Base-by-base conservation (phyloP, 2,113 vertebrate species). In the Dromaius novaehollandiae region DNA sequence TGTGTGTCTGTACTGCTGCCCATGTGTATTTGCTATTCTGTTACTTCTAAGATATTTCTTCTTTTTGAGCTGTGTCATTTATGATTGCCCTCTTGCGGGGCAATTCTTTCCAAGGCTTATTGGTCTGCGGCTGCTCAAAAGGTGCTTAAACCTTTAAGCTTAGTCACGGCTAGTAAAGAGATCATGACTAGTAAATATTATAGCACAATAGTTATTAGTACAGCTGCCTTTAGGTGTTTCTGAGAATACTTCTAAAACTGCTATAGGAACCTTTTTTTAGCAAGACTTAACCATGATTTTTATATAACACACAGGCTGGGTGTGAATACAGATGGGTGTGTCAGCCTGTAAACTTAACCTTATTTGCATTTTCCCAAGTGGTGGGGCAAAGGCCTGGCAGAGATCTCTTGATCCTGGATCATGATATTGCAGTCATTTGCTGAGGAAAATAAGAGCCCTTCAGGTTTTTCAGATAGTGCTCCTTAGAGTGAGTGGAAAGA, bases 271-370 rank as follows among this genome's bases (percentile, higher is more conserved):
- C 10, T 13, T 73, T 12, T 70, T 26, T 24, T 71, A 60, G 69
- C n/a, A 78, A 25, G 18, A 44, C 7, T 50, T 60, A 17, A 56
- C 19, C 1, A 1, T 9, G 16, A 21, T 6, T 78, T 69, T 5
- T 21, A 1, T 60, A 0, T 24, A 4, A 74, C 3, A 3, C 21
- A 18, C 1, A 32, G 65, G 10, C 13, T 20, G 16, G 56, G 2
- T 25, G 8, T n/a, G 30, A 26, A 9, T 21, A 2, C 1, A 7
- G 14, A 4, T 55, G 3, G 1, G 2, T 60, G n/a, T 65, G 26
- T 56, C 76, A 80, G 53, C 26, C 40, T 81, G 40, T 42, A 6
- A 69, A 5, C 18, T 44, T 20, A 38, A 66, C 21, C 36, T 22
- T 26, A 42, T 36, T 38, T 75, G 13, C 38, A 32, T 56, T 30